phyloP scores from a whole-genome alignment of 2,888 invertebrate species.

The Herminia tarsipennalis region DNA sequence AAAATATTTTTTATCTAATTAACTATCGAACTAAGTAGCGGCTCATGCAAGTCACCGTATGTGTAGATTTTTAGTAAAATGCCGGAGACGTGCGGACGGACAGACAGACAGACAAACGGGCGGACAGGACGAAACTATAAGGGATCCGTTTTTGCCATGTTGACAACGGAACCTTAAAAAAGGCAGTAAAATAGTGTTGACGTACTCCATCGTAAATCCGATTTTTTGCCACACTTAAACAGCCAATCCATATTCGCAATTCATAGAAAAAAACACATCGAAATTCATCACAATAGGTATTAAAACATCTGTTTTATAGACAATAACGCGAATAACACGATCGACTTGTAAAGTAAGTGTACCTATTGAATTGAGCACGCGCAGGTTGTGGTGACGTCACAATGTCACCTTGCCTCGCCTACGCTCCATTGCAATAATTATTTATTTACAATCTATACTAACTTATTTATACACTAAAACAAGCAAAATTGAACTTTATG shows the following conservation, averaged over 20 bases:
- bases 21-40: no score
- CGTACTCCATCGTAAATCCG: no score
- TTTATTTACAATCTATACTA: no score
- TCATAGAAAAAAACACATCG: neutral
- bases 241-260: neutral
- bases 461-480: conserved; percentile 17
- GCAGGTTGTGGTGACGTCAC: conserved; percentile 60
- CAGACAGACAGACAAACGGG: no score
- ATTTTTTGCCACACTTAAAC: neutral
- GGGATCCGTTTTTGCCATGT: no score
- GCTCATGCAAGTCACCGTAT: no score
- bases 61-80: no score
- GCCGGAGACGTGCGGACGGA: no score
- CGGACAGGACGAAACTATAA: no score
- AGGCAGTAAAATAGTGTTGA: no score
- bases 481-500: conserved; percentile 31
- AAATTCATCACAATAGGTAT: conserved; percentile 5
- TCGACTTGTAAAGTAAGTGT: conserved; percentile 25
- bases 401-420: conserved; percentile 62
- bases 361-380: conserved; percentile 26
- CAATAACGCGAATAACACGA: conserved; percentile 30
- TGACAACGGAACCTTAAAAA: no score
- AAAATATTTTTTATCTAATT: no score
- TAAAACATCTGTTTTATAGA: conserved; percentile 7
- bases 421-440: conserved; percentile 46